Conservation (phyloP, 2,888 invertebrate species). For the Nasonovia ribisnigri region DNA sequence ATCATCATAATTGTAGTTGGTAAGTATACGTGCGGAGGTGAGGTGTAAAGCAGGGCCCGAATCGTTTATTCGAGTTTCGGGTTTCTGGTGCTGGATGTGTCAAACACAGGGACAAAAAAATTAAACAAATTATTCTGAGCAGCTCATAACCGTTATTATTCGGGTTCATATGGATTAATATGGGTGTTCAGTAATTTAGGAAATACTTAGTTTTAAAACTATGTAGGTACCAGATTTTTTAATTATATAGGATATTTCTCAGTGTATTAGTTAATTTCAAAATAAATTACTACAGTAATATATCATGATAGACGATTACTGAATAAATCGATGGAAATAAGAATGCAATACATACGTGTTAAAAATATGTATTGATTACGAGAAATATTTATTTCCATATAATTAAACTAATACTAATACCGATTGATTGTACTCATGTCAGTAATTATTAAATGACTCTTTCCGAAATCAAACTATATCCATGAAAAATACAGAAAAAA, state of each 20-base stretch:
- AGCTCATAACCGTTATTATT: neutral
- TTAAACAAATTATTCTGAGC: neutral
- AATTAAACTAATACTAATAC: neutral
- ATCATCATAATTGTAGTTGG: neutral
- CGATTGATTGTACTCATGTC: neutral
- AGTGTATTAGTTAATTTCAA: neutral
- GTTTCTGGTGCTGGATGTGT: neutral
- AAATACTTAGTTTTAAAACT: neutral
- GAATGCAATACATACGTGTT: neutral
- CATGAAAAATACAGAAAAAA: neutral
- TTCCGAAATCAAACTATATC: neutral
- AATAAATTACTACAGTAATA: neutral
- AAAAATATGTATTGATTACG: neutral
- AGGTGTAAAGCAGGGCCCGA: neutral
- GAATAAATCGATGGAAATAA: neutral
- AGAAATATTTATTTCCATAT: neutral
- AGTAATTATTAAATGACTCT: neutral
- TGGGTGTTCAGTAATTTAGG: neutral
- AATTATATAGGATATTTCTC: neutral
- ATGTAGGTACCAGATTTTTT: neutral
- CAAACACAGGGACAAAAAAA: neutral
- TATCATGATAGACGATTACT: neutral
- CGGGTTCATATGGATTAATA: neutral
- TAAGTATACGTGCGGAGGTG: neutral
- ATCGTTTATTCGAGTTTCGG: neutral